Conservation (phyloP, 1,140 invertebrate genomes). For the Scaptomyza graminum region DNA sequence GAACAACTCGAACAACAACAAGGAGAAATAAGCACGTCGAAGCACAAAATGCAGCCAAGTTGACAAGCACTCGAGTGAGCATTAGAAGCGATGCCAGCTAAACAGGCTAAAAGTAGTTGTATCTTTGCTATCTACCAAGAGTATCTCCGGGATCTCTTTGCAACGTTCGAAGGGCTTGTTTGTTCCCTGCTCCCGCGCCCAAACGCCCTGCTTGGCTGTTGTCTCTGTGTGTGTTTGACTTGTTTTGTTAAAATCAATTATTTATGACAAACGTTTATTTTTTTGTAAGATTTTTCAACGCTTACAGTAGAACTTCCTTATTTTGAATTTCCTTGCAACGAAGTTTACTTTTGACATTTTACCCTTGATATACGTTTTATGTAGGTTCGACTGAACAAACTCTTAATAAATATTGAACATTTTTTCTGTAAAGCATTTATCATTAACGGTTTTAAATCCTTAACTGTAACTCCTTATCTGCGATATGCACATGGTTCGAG, state of each 20-base stretch:
- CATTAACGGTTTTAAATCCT: constrained; percentile 21
- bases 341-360: too few species aligned
- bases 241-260: constrained; percentile 55
- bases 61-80: constrained; percentile 77
- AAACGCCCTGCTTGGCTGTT: neutral
- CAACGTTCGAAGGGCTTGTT: neutral
- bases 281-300: too few species aligned
- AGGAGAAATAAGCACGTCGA: neutral
- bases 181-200: too few species aligned
- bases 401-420: too few species aligned
- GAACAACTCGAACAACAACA: constrained; percentile 21
- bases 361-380: too few species aligned
- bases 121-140: too few species aligned
- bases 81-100: constrained; percentile 53
- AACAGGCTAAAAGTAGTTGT: constrained; percentile 16
- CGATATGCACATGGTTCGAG: constrained; percentile 96
- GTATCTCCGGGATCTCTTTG: too few species aligned
- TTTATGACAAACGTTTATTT: too few species aligned
- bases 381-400: too few species aligned
- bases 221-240: constrained; percentile 10
- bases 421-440: too few species aligned
- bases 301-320: too few species aligned
- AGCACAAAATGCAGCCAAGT: constrained; percentile 59
- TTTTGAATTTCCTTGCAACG: too few species aligned
- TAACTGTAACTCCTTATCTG: constrained; percentile 41